Conservation (phyloP, 2,113 vertebrate genomes). For the Falco punctatus region DNA sequence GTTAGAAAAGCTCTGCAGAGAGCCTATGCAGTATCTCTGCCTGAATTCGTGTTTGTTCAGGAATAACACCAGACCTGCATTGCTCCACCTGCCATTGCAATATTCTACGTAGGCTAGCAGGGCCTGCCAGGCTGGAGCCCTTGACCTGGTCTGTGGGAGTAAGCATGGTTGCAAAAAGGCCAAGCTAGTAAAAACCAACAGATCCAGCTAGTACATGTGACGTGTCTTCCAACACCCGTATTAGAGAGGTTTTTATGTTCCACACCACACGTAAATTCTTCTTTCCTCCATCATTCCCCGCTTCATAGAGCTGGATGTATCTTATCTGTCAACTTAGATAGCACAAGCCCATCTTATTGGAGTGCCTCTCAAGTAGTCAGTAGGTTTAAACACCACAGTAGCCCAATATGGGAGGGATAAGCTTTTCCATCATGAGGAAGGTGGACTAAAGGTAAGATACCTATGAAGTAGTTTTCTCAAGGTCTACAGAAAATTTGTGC, state of each 20-base stretch:
- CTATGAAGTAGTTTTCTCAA: background rate
- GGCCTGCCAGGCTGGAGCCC: background rate
- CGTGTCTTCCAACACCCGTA: background rate
- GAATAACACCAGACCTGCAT: background rate
- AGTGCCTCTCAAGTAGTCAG: background rate
- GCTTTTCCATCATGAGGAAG: background rate
- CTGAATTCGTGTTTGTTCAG: background rate
- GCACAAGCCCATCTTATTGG: background rate
- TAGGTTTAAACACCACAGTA: background rate
- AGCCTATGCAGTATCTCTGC: fast-evolving
- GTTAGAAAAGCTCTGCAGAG: background rate
- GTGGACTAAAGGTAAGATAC: background rate
- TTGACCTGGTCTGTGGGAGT: background rate
- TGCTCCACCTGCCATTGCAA: fast-evolving
- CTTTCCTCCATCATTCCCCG: fast-evolving
- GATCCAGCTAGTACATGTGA: background rate
- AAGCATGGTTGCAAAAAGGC: background rate
- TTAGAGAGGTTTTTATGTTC: background rate
- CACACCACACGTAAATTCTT: background rate
- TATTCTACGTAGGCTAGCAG: background rate
- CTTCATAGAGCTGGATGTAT: background rate
- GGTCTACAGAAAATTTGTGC: background rate
- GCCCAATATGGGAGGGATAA: background rate
- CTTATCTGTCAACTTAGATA: background rate
- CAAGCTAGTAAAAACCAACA: background rate